A percentile compares a stretch with the other conserved stretches of the same genome.
Evolutionary conservation across 2,888 invertebrate species (phyloP).

Genomic region (Aphidius colemani): DNA sequence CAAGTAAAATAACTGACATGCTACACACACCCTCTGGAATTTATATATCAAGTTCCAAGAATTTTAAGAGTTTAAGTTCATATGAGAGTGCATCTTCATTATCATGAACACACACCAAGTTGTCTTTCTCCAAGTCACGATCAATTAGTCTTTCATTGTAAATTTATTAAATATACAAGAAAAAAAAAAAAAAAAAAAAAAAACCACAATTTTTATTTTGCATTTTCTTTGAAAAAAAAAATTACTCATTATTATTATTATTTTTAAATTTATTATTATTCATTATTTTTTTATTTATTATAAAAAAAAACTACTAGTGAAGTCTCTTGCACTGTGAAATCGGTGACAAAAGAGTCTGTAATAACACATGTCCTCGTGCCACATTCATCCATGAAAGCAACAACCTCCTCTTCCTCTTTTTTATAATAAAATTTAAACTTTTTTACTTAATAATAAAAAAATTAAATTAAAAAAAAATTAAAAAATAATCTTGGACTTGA

Average conservation of each 20-base stretch:
- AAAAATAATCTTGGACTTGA: neutral
- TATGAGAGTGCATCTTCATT: slow-evolving; percentile 7
- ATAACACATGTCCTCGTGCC: slow-evolving; percentile 50
- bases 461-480: neutral
- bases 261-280: neutral
- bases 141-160: slow-evolving; percentile 25
- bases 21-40: neutral
- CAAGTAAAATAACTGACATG: neutral
- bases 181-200: neutral
- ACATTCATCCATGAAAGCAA: slow-evolving; percentile 37
- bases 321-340: neutral
- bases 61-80: slow-evolving; percentile 1
- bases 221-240: neutral
- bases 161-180: neutral
- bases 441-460: neutral
- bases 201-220: neutral
- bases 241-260: neutral
- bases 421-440: neutral
- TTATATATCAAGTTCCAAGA: slow-evolving; percentile 4
- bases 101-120: slow-evolving; percentile 3
- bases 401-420: slow-evolving; percentile 16
- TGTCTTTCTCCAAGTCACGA: slow-evolving; percentile 7
- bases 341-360: slow-evolving; percentile 42
- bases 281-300: too few species aligned
- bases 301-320: too few species aligned